A percentile compares a stretch with the other conserved stretches of the same genome.
phyloP scores from a whole-genome alignment of 2,888 invertebrate species.

The Kryphioiulus occultus region DNA sequence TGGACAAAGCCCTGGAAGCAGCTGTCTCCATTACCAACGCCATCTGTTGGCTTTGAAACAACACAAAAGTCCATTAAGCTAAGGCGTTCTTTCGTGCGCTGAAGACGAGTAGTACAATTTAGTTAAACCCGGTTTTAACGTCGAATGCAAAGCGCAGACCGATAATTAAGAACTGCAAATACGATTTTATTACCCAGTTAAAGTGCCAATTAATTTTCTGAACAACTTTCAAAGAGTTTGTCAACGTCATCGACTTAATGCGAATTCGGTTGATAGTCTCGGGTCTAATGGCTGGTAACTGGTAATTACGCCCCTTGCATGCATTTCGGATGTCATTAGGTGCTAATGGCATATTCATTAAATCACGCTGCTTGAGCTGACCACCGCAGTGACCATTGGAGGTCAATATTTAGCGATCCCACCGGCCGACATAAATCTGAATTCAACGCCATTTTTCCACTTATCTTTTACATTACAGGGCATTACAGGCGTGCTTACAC shows the following conservation, averaged over 20 bases:
- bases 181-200: background rate
- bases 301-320: conserved; percentile 11
- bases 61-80: background rate
- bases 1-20: too few species aligned
- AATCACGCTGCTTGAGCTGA: conserved; percentile 6
- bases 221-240: conserved; percentile 11
- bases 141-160: background rate
- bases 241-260: background rate
- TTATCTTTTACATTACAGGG: conserved; percentile 13
- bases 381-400: background rate
- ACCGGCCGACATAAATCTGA: background rate
- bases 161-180: conserved; percentile 25
- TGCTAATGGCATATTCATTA: conserved; percentile 18
- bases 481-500: conserved; percentile 35
- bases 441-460: conserved; percentile 24
- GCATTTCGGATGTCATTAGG: conserved; percentile 24
- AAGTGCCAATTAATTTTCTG: conserved; percentile 12
- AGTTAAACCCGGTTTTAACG: background rate
- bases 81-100: too few species aligned
- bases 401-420: conserved; percentile 31
- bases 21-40: too few species aligned
- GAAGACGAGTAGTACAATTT: background rate
- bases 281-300: background rate
- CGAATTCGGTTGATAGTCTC: background rate
- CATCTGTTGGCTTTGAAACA: background rate